Evolutionary conservation across 2,888 invertebrate species (phyloP), one percentile per base, ranked within the genome.

Genomic region (Perizoma flavofasciatum): DNA sequence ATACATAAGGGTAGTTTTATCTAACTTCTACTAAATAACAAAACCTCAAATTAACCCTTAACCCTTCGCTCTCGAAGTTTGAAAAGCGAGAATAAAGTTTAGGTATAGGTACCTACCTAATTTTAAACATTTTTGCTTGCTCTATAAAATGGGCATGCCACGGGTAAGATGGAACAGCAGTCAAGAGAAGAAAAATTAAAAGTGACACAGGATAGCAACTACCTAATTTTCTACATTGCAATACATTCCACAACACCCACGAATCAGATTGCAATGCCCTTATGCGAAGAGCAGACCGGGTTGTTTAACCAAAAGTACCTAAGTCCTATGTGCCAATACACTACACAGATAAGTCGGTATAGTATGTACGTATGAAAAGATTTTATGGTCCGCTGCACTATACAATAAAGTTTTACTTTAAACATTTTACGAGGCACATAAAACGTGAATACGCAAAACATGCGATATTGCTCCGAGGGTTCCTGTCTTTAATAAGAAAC

Each of bases 341-440:
- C 51, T 55, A 58, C 40, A 52, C 61, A 58, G 63, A 59, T 55
- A 55, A 57, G 52, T 6, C 5, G 5, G 56, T 67, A n/a, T n/a
- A n/a, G n/a, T n/a, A 68, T 63, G 65, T 70, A 61, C 56, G 61
- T 64, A 55, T 57, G 53, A 52, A 58, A 57, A 51, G 61, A 71
- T 85, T 88, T 88, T 86, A 89, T 76, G 78, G 60, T 67, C 63
- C 46, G 55, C 55, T 58, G 62, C 69, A 67, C 57, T 56, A 60
- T 67, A 85, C 82, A 81, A 78, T 86, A 86, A 84, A 83, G 75
- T 78, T 78, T 79, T 79, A 77, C 80, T 87, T 82, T 75, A 83
- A 85, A 84, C 75, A 83, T 85, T 88, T 88, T 85, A 87, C 78
- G 81, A 80, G 66, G 61, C 73, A 80, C 83, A 79, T 86, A 83